These are phyloP conservation scores for Acrobasis repandana DNA, from an alignment of 2,888 invertebrate genomes.

Conservation along the genomic window DNA sequence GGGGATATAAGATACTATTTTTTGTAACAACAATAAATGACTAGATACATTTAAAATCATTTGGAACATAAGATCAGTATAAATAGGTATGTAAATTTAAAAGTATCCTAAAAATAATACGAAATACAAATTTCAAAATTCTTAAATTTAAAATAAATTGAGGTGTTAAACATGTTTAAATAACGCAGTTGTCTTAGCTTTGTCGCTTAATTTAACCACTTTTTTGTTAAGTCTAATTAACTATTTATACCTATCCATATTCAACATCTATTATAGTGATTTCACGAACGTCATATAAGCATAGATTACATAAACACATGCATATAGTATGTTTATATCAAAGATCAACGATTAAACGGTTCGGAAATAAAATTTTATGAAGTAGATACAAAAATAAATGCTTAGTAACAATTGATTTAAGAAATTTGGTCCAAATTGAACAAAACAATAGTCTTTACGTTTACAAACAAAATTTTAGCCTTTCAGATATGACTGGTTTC, in stretches of 20 bases:
- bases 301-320: constrained; percentile 49
- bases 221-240: constrained; percentile 32
- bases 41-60: neutral
- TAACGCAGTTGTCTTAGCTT: neutral
- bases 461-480: constrained; percentile 43
- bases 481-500: constrained; percentile 51
- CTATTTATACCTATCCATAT: constrained; percentile 50
- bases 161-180: neutral
- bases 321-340: constrained; percentile 48
- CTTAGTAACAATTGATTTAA: constrained; percentile 44
- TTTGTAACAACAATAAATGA: too few relatives aligned
- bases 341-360: constrained; percentile 53
- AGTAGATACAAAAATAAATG: constrained; percentile 48
- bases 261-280: constrained; percentile 58
- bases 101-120: neutral
- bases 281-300: constrained; percentile 48
- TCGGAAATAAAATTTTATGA: constrained; percentile 40
- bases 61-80: neutral
- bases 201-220: neutral
- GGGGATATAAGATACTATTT: neutral
- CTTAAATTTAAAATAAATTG: neutral
- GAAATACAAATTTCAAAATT: constrained; percentile 3
- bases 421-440: constrained; percentile 65
- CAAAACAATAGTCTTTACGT: constrained; percentile 35
- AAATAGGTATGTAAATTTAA: neutral